phyloP scores from a whole-genome alignment of 2,113 vertebrate genomes.

The Struthio camelus region DNA sequence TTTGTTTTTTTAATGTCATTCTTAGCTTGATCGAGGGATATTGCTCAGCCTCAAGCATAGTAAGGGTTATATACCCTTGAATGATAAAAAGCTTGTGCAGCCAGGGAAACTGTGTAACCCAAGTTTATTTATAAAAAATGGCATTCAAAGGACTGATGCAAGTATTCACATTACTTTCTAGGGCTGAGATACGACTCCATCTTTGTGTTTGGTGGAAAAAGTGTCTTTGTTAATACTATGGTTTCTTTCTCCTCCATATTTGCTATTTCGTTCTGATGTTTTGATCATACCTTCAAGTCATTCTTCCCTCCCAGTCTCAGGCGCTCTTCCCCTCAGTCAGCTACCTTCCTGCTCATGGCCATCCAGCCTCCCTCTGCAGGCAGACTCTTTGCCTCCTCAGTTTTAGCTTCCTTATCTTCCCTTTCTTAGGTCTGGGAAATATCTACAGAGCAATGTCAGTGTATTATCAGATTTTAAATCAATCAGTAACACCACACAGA shows the following conservation, averaged over 20 bases:
- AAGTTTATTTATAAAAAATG: background rate
- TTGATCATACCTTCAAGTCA: background rate
- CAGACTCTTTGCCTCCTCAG: rapidly evolving
- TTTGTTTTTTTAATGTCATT: background rate
- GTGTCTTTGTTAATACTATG: rapidly evolving
- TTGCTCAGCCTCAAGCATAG: background rate
- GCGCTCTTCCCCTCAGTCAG: background rate
- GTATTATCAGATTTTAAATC: background rate
- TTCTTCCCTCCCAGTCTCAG: background rate
- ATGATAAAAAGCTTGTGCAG: background rate
- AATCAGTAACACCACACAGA: background rate
- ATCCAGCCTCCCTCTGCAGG: background rate
- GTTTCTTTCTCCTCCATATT: background rate
- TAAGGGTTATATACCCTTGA: background rate
- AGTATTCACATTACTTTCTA: background rate
- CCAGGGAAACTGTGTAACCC: background rate
- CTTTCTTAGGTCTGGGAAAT: background rate
- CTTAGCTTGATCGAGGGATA: background rate
- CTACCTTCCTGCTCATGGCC: background rate
- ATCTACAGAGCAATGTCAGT: background rate
- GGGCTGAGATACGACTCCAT: background rate
- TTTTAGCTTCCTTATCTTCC: background rate
- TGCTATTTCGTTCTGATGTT: background rate
- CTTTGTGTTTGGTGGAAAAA: background rate
- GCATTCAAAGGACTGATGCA: background rate